phyloP scores from a whole-genome alignment of 1,140 invertebrate species.

The Dendrolimus punctatus region DNA sequence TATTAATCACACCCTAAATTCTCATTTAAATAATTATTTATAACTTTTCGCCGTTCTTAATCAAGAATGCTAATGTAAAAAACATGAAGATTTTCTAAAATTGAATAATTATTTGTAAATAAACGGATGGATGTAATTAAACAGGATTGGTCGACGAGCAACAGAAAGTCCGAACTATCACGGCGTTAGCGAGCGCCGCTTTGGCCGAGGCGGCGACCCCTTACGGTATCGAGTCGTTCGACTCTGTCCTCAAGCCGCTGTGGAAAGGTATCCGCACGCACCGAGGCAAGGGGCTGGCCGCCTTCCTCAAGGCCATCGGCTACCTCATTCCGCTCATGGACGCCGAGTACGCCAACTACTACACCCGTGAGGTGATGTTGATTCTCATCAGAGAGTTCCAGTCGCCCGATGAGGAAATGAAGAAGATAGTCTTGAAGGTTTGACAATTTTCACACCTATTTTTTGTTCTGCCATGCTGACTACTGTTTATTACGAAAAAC shows the following conservation, averaged over 20 bases:
- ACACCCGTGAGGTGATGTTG: conserved; percentile 99
- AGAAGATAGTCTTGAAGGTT: conserved; percentile 99
- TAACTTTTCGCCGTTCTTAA: too few species aligned
- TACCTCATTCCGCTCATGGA: conserved; percentile 99
- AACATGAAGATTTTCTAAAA: background rate
- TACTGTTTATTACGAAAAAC: too few species aligned
- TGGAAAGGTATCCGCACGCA: conserved; percentile 99
- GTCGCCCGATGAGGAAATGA: conserved; percentile 99
- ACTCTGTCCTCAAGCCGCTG: conserved; percentile 98
- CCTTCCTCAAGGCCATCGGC: conserved; percentile 99
- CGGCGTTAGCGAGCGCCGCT: conserved; percentile 97
- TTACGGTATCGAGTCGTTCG: conserved; percentile 99
- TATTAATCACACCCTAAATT: too few species aligned
- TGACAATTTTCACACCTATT: background rate
- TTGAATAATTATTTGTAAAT: too few species aligned
- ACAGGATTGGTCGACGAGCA: conserved; percentile 86
- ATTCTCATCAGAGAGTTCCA: conserved; percentile 99
- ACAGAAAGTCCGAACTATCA: conserved; percentile 96
- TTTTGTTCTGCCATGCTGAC: too few species aligned
- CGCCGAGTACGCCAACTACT: conserved; percentile 99
- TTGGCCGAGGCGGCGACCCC: conserved; percentile 98
- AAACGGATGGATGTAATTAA: background rate
- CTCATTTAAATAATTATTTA: too few species aligned
- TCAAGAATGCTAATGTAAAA: background rate
- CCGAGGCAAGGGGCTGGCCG: conserved; percentile 98